These are phyloP conservation scores for Baronia brevicornis DNA, from an alignment of 2,888 invertebrate species.

Conservation along the genomic window DNA sequence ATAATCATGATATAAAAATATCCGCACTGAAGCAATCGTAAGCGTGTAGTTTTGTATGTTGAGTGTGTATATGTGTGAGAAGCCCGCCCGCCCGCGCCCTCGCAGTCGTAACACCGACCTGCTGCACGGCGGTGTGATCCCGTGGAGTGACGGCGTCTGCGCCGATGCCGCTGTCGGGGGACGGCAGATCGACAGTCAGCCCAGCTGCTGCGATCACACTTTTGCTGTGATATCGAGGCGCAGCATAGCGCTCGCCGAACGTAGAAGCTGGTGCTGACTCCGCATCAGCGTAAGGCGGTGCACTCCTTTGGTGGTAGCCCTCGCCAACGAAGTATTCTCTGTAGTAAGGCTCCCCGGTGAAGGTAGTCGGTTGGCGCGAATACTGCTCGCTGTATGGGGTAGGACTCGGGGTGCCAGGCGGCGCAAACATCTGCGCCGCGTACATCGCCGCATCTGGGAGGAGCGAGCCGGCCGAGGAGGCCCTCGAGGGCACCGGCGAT, in stretches of 20 bases:
- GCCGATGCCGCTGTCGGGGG: constrained; percentile 96
- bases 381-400: constrained; percentile 75
- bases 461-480: constrained; percentile 73
- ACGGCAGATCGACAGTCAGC: constrained; percentile 94
- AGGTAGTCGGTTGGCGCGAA: constrained; percentile 73
- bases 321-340: constrained; percentile 85
- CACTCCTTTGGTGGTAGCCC: constrained; percentile 76
- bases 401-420: constrained; percentile 80
- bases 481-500: constrained; percentile 79
- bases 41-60: constrained; percentile 26
- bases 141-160: constrained; percentile 94
- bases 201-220: constrained; percentile 85
- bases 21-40: constrained; percentile 22
- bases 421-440: constrained; percentile 81
- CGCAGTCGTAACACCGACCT: constrained; percentile 78
- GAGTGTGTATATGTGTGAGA: constrained; percentile 27
- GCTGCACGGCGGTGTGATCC: constrained; percentile 91
- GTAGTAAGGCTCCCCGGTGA: constrained; percentile 85
- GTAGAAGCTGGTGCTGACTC: constrained; percentile 77
- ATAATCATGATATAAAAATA: constrained; percentile 14
- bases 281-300: constrained; percentile 73
- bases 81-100: constrained; percentile 66
- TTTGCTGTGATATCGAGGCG: constrained; percentile 83
- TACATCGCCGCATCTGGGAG: constrained; percentile 80
- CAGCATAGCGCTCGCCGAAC: constrained; percentile 81